phyloP scores from a whole-genome alignment of 2,888 invertebrate genomes.

The Tenthredo amoena region DNA sequence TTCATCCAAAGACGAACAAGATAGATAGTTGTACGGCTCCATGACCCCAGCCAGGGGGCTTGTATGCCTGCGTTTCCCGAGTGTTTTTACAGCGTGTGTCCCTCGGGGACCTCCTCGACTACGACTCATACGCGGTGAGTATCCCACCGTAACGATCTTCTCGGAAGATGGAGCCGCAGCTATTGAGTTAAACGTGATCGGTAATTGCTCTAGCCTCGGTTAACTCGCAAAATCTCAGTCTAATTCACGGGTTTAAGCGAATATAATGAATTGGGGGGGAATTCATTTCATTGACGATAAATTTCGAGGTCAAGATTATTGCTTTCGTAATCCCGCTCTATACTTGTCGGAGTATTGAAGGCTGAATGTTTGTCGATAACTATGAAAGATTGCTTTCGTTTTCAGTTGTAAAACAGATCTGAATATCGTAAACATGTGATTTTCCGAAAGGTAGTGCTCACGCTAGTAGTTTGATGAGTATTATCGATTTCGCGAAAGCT shows the following conservation, averaged over 20 bases:
- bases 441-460: background rate
- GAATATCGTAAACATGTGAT: background rate
- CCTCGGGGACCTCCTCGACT: slow-evolving; percentile 41
- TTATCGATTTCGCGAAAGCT: slow-evolving; percentile 4
- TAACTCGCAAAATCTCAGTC: background rate
- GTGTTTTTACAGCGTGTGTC: slow-evolving; percentile 47
- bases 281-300: background rate
- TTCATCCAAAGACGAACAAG: slow-evolving; percentile 53
- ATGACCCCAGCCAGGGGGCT: slow-evolving; percentile 46
- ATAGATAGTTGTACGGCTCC: slow-evolving; percentile 44
- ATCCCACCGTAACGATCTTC: slow-evolving; percentile 34
- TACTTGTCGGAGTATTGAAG: background rate
- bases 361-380: background rate
- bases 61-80: slow-evolving; percentile 44
- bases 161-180: background rate
- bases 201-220: slow-evolving; percentile 16
- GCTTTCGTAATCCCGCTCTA: background rate
- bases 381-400: background rate
- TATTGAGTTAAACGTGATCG: slow-evolving; percentile 28
- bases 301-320: background rate
- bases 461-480: slow-evolving; percentile 20
- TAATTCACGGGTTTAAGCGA: background rate
- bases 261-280: background rate
- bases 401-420: background rate
- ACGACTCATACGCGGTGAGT: slow-evolving; percentile 24